Conservation (phyloP, 2,888 invertebrate species). For the Girardia tigrina region DNA sequence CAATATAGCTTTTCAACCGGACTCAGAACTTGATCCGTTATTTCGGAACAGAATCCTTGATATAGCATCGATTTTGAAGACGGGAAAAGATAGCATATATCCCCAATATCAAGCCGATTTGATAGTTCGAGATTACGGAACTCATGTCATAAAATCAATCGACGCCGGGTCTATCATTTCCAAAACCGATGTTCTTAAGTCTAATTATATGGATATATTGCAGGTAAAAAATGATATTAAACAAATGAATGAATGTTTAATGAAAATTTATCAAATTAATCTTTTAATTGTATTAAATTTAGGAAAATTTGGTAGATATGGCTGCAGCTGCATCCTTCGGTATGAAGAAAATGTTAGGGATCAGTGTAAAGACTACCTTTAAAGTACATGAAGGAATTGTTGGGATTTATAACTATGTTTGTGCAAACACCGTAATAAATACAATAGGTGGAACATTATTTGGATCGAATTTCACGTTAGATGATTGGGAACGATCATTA, state of each 20-base stretch:
- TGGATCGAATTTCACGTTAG: slow-evolving; percentile 39
- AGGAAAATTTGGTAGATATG: not conserved
- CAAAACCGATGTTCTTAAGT: slow-evolving; percentile 39
- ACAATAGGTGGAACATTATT: slow-evolving; percentile 40
- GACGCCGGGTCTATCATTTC: slow-evolving; percentile 40
- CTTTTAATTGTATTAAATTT: too few relatives aligned
- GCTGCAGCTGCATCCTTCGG: not conserved
- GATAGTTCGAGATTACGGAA: slow-evolving; percentile 42
- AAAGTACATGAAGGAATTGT: not conserved
- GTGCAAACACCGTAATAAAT: not conserved
- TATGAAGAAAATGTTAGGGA: not conserved
- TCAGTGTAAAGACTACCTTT: not conserved
- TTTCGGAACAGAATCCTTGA: slow-evolving; percentile 40
- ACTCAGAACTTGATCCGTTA: slow-evolving; percentile 38
- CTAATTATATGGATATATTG: slow-evolving; percentile 30
- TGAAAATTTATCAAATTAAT: too few relatives aligned
- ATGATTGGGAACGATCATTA: slow-evolving; percentile 39
- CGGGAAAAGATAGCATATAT: slow-evolving; percentile 39
- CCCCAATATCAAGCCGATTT: slow-evolving; percentile 42
- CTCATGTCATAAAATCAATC: slow-evolving; percentile 41
- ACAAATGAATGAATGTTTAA: not conserved
- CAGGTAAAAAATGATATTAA: slow-evolving; percentile 31
- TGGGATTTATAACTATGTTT: not conserved
- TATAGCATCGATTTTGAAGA: slow-evolving; percentile 41
- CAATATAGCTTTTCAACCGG: slow-evolving; percentile 39